Evolutionary conservation across 2,113 vertebrate species (phyloP).

Genomic region (Ifrita kowaldi): DNA sequence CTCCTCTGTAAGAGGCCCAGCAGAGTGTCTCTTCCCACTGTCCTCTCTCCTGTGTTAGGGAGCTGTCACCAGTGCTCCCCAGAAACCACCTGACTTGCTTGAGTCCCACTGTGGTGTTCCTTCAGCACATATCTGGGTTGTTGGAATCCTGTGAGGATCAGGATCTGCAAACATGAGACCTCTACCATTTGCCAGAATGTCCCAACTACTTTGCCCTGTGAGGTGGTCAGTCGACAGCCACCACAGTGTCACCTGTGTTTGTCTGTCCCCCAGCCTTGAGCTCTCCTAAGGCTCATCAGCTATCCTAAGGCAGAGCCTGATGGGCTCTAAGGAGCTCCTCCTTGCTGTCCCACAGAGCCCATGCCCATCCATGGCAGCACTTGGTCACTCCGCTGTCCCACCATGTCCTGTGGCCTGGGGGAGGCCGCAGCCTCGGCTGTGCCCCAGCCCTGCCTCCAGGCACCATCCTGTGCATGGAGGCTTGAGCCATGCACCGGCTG

Average conservation of each 20-base stretch:
- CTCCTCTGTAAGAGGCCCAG: background rate
- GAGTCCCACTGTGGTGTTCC: background rate
- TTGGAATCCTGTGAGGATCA: accelerated
- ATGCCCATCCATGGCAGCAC: accelerated
- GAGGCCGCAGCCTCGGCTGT: accelerated
- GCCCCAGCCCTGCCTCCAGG: background rate
- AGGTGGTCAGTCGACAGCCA: no score
- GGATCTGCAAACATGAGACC: background rate
- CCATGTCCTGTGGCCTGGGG: background rate
- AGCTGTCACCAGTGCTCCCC: background rate
- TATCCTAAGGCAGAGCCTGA: background rate
- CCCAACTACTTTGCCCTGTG: background rate
- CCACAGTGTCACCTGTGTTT: background rate
- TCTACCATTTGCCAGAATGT: background rate
- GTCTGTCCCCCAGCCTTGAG: background rate
- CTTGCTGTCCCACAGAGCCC: background rate
- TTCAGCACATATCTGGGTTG: background rate
- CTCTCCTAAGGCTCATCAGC: background rate
- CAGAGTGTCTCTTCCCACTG: background rate
- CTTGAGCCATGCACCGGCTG: accelerated
- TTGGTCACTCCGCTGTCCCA: background rate
- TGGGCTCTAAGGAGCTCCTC: background rate
- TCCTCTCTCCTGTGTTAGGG: background rate
- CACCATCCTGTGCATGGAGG: background rate
- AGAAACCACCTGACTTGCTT: background rate